Evolutionary conservation across 2,797 vertebrate genomes (phyloP).

Genomic region (Onychomys leucogaster): DNA sequence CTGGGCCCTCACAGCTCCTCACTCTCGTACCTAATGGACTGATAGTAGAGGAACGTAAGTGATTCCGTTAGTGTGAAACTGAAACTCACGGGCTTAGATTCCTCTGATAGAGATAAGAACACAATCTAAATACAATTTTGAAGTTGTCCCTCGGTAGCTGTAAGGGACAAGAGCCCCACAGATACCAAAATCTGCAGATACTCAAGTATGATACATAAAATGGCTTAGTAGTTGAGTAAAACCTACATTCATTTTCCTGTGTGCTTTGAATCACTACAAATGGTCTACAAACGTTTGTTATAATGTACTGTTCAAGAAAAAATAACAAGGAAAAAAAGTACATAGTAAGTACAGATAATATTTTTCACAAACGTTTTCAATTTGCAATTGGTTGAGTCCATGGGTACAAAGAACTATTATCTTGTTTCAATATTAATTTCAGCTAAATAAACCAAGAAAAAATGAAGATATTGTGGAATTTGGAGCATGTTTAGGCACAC

Average conservation of each 20-base stretch:
- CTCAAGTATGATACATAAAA: neutral
- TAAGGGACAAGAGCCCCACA: neutral
- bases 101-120: neutral
- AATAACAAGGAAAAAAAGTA: neutral
- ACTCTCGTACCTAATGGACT: neutral
- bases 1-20: neutral
- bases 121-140: neutral
- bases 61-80: neutral
- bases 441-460: conserved; percentile 37
- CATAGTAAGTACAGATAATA: neutral
- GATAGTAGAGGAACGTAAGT: neutral
- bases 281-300: neutral
- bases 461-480: neutral
- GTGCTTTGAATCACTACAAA: neutral
- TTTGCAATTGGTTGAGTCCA: neutral
- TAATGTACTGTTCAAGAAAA: neutral
- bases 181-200: neutral
- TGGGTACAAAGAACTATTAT: neutral
- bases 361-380: neutral
- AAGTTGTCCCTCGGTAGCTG: neutral
- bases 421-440: conserved; percentile 40
- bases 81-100: neutral
- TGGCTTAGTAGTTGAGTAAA: neutral
- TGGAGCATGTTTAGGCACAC: neutral
- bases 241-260: neutral